Base-by-base conservation (phyloP, 2,888 invertebrate genomes). In the Philaethria dido region DNA sequence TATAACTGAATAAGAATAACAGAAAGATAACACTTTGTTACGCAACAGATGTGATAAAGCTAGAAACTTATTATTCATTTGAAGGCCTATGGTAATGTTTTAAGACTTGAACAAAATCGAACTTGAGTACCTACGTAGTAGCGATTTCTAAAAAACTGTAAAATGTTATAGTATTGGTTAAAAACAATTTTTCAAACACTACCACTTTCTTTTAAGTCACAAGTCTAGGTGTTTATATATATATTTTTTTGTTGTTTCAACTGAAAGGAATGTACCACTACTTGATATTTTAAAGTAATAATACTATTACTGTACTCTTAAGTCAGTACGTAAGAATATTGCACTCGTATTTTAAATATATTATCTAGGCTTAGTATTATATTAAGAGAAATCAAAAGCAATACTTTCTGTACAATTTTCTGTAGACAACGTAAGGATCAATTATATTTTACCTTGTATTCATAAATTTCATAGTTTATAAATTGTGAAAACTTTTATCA, bases 371-470 rank as follows among this genome's bases (percentile, higher is more conserved):
- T 44, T 71, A 69, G 67, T 22, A 54, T 20, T 73, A 68, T 22
- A 54, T 20, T 73, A 68, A 68, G 65, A 39, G 59, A 63, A 65
- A 66, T 65, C 65, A 63, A 70, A 70, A 72, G 72, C 72, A 72
- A 72, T 72, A 72, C 68, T 66, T 66, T 64, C 69, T 47, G 71
- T 72, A 72, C 72, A 72, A 72, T 70, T 65, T 59, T 64, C 64
- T 63, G 47, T 70, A 72, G 71, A 39, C 48, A 18, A 60, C 42
- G 20, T 52, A 59, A 50, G 45, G 29, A 63, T 39, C 59, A 67
- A 67, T 54, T 39, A 54, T 50, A 67, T 62, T 42, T 62, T 45
- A 57, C 22, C 57, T 39, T 62, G 50, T 50, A 65, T 63, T 63
- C 62, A 52, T 67, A 50, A 16, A 48, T 59, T 52, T 63, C 20